Evolutionary conservation across 1,140 invertebrate genomes (phyloP), one percentile per base, ranked within the genome.

Genomic region (Bilobella aurantiaca): DNA sequence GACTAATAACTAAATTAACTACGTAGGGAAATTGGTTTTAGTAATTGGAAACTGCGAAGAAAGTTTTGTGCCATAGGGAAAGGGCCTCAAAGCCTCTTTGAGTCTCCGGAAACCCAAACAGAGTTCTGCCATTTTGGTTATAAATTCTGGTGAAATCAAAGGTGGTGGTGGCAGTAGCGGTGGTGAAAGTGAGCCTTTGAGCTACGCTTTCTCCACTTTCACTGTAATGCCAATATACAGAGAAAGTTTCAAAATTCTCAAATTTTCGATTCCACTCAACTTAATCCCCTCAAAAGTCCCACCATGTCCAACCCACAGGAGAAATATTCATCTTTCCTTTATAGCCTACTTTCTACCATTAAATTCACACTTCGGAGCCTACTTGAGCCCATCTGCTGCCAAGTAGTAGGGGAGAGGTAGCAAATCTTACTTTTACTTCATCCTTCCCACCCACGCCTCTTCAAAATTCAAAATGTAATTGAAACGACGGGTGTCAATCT

Each of bases 401-500:
- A n/a, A n/a, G n/a, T n/a, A n/a, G 18, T 25, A 23, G 8, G n/a
- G 47, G n/a, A 12, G 42, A 16, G n/a, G 27, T n/a, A 31, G 27
- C 28, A 63, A 53, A 56, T 32, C 27, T 30, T 53, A 21, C 49
- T 12, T 0, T 32, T 30, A 23, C 16, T n/a, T 64, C n/a, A 23
- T 2, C 18, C n/a, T n/a, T n/a, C n/a, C n/a, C n/a, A n/a, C n/a
- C n/a, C n/a, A n/a, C n/a, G n/a, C n/a, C n/a, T n/a, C 5, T 53
- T 53, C 49, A 53, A 53, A 42, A 12, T 42, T 42, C 30, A 57
- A 63, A 37, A 58, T 47, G 62, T 63, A 67, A 63, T 67, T 68
- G 67, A 65, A 68, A 47, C 59, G 60, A 62, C 60, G 67, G 63
- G 67, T 62, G 67, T 69, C 67, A 69, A 28, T 69, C 61, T 65